These are phyloP conservation scores for Onthophagus sagittarius DNA, from an alignment of 2,888 invertebrate genomes.

Conservation along the genomic window DNA sequence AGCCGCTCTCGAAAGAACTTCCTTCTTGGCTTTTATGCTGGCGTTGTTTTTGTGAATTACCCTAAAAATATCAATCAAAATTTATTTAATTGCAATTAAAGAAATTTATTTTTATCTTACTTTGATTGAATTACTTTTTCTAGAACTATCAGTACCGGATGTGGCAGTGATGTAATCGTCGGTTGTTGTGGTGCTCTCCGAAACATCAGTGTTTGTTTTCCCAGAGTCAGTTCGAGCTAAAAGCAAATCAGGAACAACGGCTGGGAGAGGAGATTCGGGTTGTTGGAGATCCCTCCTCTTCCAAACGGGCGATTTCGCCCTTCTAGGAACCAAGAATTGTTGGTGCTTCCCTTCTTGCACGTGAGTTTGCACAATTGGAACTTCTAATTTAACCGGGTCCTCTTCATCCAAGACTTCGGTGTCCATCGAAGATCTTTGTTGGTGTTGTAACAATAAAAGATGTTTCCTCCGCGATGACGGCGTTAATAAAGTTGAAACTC, in stretches of 20 bases:
- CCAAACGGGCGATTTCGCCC: slow-evolving; percentile 32
- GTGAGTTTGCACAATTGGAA: slow-evolving; percentile 27
- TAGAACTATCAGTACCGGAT: slow-evolving; percentile 63
- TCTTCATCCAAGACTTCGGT: slow-evolving; percentile 77
- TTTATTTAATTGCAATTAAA: not conserved
- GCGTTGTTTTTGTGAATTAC: slow-evolving; percentile 22
- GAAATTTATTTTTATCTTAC: slow-evolving; percentile 46
- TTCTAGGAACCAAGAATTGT: slow-evolving; percentile 33
- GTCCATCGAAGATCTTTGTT: slow-evolving; percentile 81
- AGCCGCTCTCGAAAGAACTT: slow-evolving; percentile 84
- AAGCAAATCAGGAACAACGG: slow-evolving; percentile 48
- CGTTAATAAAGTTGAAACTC: slow-evolving; percentile 62
- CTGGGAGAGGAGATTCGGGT: slow-evolving; percentile 44
- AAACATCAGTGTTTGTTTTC: slow-evolving; percentile 71
- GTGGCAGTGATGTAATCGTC: slow-evolving; percentile 88
- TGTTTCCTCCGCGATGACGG: slow-evolving; percentile 78
- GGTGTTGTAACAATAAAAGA: slow-evolving; percentile 73
- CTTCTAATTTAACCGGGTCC: slow-evolving; percentile 40
- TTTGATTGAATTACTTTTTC: slow-evolving; percentile 62
- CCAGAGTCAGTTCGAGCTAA: slow-evolving; percentile 70
- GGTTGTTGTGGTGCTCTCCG: slow-evolving; percentile 82
- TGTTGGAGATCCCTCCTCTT: slow-evolving; percentile 30
- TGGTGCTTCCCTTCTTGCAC: slow-evolving; percentile 29
- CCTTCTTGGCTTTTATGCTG: slow-evolving; percentile 57
- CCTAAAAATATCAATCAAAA: slow-evolving; percentile 10